A percentile compares a stretch with the other conserved stretches of the same genome.
Evolutionary conservation across 1,140 invertebrate genomes (phyloP).

Genomic region (Solenopsis invicta): DNA sequence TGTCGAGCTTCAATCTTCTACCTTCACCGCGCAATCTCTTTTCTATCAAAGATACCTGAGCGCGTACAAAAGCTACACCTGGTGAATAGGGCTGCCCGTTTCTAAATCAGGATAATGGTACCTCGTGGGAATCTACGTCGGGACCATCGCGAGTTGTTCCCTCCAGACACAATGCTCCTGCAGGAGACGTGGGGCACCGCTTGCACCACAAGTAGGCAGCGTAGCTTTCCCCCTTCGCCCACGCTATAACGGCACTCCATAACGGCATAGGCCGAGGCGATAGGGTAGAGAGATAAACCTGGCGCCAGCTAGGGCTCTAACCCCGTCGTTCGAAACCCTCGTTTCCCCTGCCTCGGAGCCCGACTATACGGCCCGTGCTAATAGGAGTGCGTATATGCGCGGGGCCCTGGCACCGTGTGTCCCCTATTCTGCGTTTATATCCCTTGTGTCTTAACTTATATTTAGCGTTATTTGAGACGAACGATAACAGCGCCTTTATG

Average conservation of each 20-base stretch:
- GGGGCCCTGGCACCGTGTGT: not conserved
- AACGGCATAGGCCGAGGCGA: conserved; percentile 77
- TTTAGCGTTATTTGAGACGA: conserved; percentile 17
- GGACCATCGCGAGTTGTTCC: conserved; percentile 77
- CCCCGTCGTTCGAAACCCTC: conserved; percentile 60
- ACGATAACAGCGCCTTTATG: not conserved
- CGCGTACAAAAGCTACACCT: conserved; percentile 32
- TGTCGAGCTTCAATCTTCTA: not conserved
- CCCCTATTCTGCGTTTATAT: conserved; percentile 12
- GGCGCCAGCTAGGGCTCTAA: conserved; percentile 78
- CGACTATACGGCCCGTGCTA: conserved; percentile 19
- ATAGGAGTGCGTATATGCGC: conserved; percentile 42
- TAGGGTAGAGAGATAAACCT: conserved; percentile 80
- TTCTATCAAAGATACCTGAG: conserved; percentile 27
- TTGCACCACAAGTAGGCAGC: conserved; percentile 52
- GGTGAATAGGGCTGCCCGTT: conserved; percentile 73
- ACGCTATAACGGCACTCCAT: conserved; percentile 61
- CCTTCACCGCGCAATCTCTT: conserved; percentile 5
- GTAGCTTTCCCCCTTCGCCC: conserved; percentile 30
- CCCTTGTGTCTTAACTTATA: conserved; percentile 67
- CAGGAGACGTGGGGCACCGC: conserved; percentile 42
- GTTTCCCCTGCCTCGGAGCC: not conserved
- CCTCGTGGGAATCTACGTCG: conserved; percentile 78
- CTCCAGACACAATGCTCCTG: conserved; percentile 71
- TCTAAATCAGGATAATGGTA: conserved; percentile 85